Evolutionary conservation across 2,888 invertebrate genomes (phyloP).

Genomic region (Merodon equestris): DNA sequence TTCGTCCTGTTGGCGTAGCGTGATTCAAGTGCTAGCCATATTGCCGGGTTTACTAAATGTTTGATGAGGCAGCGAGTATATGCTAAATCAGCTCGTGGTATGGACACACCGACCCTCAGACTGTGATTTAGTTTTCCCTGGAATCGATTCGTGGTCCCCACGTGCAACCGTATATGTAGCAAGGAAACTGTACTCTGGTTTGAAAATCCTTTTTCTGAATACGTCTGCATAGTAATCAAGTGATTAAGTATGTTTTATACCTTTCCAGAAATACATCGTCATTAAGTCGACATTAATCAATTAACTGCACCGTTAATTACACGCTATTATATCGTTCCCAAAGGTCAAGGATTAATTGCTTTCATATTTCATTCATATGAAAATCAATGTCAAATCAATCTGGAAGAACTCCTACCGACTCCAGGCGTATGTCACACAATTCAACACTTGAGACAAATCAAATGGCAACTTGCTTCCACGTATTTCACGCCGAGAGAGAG

Average conservation of each 20-base stretch:
- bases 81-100: background rate
- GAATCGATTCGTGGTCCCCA: background rate
- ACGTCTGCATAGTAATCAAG: background rate
- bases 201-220: too few species aligned
- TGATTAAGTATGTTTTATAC: background rate
- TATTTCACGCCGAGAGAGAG: constrained; percentile 11
- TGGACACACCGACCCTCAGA: background rate
- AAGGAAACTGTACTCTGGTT: too few species aligned
- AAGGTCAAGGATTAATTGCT: background rate
- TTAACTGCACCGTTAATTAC: background rate
- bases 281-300: background rate
- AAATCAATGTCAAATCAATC: too few species aligned
- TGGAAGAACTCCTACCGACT: constrained; percentile 5
- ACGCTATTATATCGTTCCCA: background rate
- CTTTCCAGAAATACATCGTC: background rate
- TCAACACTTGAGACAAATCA: constrained; percentile 46
- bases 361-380: constrained; percentile 2
- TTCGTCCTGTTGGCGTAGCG: background rate
- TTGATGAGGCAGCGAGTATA: constrained; percentile 34
- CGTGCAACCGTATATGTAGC: too few species aligned
- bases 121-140: background rate
- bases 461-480: constrained; percentile 10
- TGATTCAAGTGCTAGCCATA: constrained; percentile 19
- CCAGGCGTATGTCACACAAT: constrained; percentile 38
- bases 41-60: constrained; percentile 49